Evolutionary conservation across 1,140 invertebrate species (phyloP).

Genomic region (Drosophila nasuta): DNA sequence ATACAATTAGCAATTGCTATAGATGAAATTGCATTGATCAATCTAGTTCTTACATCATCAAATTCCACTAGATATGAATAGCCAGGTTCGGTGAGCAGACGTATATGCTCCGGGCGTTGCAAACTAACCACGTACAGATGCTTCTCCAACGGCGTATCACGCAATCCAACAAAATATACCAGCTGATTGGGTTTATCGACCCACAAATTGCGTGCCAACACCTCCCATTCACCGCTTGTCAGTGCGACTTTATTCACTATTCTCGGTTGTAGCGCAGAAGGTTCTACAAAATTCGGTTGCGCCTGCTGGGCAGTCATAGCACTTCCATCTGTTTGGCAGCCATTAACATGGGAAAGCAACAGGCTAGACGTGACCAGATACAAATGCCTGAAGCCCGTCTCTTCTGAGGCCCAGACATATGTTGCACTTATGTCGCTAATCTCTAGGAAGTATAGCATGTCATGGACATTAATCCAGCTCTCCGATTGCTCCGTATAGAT

Average conservation of each 20-base stretch:
- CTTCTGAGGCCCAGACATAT: slow-evolving; percentile 97
- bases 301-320: slow-evolving; percentile 46
- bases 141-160: slow-evolving; percentile 92
- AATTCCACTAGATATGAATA: slow-evolving; percentile 93
- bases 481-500: slow-evolving; percentile 90
- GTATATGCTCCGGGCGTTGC: slow-evolving; percentile 88
- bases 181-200: slow-evolving; percentile 89
- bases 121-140: slow-evolving; percentile 93
- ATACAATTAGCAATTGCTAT: not conserved
- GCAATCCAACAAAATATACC: slow-evolving; percentile 93
- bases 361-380: slow-evolving; percentile 89
- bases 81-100: slow-evolving; percentile 90
- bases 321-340: slow-evolving; percentile 56
- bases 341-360: slow-evolving; percentile 57
- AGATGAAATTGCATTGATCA: not conserved
- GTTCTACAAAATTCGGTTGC: slow-evolving; percentile 71
- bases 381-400: slow-evolving; percentile 95
- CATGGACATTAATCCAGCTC: slow-evolving; percentile 96
- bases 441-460: slow-evolving; percentile 93
- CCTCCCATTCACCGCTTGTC: slow-evolving; percentile 94
- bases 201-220: slow-evolving; percentile 91
- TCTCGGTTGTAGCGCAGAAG: slow-evolving; percentile 67
- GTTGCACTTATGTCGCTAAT: slow-evolving; percentile 86
- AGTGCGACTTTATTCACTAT: slow-evolving; percentile 86
- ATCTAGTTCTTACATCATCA: slow-evolving; percentile 87